Evolutionary conservation across 2,888 invertebrate genomes (phyloP), one percentile per base, ranked within the genome.

Genomic region (Aphidoletes aphidimyza): DNA sequence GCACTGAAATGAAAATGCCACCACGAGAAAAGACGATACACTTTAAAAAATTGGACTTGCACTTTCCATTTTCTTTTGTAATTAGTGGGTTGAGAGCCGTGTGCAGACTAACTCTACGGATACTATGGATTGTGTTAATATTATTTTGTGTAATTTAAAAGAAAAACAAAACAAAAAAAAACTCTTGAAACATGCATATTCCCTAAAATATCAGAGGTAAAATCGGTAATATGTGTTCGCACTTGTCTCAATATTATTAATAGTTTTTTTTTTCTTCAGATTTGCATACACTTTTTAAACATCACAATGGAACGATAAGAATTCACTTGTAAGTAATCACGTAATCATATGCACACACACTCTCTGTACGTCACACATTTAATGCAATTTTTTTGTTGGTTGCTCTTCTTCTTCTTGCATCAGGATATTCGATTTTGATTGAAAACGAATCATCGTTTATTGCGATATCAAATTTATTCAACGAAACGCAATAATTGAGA

Each of bases 261-360:
- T 69, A 30, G 3, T 39, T 39, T 39, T 47, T 47, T 19, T 17
- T 19, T 47, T 11, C 3, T 47, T 47, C 47, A 42, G 42, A 9
- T 6, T 30, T 69, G 6, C 34, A 69, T 17, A n/a, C 47, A 47
- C 47, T 54, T 54, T 69, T 30, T n/a, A 34, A 26, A 69, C 54
- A 54, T 69, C 69, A 30, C 34, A 69, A 69, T 30, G 11, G 5
- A 11, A 69, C 69, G 69, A 69, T 69, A 69, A 69, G 69, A 69
- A 69, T 69, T 69, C 54, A 54, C 54, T 69, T 69, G 69, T 69
- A 69, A 69, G 69, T 69, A 69, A 69, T 69, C 69, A 69, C 69
- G 69, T 69, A 69, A 69, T 69, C 69, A 69, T 69, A 69, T 69
- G 69, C 69, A 69, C 30, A 69, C n/a, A n/a, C n/a, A n/a, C n/a